Conservation (phyloP, 2,888 invertebrate species). For the Polydrusus cervinus region DNA sequence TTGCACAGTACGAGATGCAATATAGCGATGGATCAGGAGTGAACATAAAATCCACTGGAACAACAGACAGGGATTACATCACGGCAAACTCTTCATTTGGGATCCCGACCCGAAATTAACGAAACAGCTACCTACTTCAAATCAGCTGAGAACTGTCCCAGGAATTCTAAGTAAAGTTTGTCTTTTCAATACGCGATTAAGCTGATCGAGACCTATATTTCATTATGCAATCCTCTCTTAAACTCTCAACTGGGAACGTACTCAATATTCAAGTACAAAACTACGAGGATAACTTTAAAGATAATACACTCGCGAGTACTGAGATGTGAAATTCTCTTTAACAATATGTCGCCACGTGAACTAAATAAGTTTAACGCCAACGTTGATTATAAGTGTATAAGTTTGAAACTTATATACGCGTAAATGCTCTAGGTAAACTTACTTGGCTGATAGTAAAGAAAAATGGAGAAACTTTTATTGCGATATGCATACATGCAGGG, state of each 20-base stretch:
- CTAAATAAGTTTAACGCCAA: conserved; percentile 48
- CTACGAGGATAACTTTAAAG: conserved; percentile 38
- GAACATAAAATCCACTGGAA: no score
- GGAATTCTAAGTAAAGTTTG: no score
- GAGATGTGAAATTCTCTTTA: conserved; percentile 50
- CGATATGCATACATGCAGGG: conserved; percentile 11
- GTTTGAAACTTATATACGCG: conserved; percentile 40
- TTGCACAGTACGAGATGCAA: no score
- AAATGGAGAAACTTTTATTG: conserved; percentile 50
- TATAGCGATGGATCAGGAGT: no score
- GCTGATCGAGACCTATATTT: no score
- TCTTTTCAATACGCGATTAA: no score
- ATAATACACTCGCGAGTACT: conserved; percentile 44
- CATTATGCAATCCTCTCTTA: no score
- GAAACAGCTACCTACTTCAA: no score
- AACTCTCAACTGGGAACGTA: conserved; percentile 35
- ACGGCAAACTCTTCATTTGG: no score
- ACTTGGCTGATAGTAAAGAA: conserved; percentile 36
- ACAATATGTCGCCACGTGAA: conserved; percentile 46
- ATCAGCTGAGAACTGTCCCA: no score
- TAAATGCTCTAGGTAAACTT: conserved; percentile 20
- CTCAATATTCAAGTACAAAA: conserved; percentile 41
- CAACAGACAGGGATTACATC: no score
- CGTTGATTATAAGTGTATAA: conserved; percentile 44
- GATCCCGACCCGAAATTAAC: no score